phyloP scores from a whole-genome alignment of 2,797 vertebrate species.

The Enteromius mattozi region DNA sequence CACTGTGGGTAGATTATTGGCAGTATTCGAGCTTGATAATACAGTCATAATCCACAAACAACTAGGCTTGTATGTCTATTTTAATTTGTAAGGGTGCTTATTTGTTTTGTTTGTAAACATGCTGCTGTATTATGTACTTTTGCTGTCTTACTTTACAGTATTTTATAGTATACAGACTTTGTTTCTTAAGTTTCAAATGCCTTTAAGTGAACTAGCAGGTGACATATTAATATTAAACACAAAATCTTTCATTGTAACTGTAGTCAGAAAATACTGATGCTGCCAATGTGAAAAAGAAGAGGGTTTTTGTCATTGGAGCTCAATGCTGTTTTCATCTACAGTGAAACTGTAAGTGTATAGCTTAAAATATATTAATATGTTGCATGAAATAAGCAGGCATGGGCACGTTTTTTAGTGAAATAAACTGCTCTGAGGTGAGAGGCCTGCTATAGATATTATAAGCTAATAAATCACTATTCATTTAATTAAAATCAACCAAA shows the following conservation, averaged over 20 bases:
- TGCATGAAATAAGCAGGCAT: conserved; percentile 39
- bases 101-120: conserved; percentile 38
- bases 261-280: conserved; percentile 19
- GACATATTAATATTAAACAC: conserved; percentile 14
- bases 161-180: conserved; percentile 30
- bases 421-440: conserved; percentile 17
- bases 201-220: conserved; percentile 48
- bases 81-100: conserved; percentile 27
- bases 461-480: not conserved
- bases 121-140: conserved; percentile 53
- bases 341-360: not conserved
- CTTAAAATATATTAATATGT: conserved; percentile 28
- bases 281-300: conserved; percentile 15
- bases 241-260: not conserved
- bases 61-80: not conserved
- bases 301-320: conserved; percentile 8
- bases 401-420: conserved; percentile 10
- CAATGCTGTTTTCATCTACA: conserved; percentile 16
- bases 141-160: conserved; percentile 50
- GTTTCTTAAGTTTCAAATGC: conserved; percentile 46
- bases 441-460: conserved; percentile 17
- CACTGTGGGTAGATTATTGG: conserved; percentile 24
- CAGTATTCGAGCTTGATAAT: conserved; percentile 29
- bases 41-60: conserved; percentile 4
- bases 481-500: conserved; percentile 21